Base-by-base conservation (phyloP, 1,140 invertebrate species). In the Andricus grossulariae region DNA sequence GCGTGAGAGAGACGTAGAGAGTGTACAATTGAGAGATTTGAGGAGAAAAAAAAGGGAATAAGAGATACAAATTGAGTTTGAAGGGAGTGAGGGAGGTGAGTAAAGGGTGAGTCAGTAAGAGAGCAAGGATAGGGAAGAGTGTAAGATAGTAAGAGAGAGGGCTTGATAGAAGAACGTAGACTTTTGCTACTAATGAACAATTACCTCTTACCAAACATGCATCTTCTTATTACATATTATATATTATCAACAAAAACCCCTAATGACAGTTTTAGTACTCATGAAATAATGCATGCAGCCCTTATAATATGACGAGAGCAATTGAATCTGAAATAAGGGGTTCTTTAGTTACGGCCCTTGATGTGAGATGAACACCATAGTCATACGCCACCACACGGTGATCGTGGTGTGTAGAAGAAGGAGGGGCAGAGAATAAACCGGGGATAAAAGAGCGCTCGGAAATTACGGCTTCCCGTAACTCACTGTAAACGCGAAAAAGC, bases 391-490 rank as follows among this genome's bases (percentile, higher is more conserved):
- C 8, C n/a, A 66, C 11, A 16, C 49, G 18, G 21, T 55, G 11
- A 11, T 50, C 45, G 2, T 16, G 60, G 21, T 18, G 50, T 55
- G 74, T 72, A 15, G 39, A 66, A 32, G 71, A 25, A 78, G 66
- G 19, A 25, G 74, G 45, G 76, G 52, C 45, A 71, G 55, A 54
- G 57, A 60, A 75, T 83, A 80, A 77, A 80, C 76, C 74, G 74
- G 60, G 57, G 82, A 79, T 82, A 84, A 85, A 84, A 83, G 80
- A 83, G 77, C 74, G 78, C 49, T 75, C 71, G 54, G 77, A 81
- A 83, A 85, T 85, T 85, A 85, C 79, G 82, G 77, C 76, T 73
- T 82, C 25, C 60, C 84, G 82, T 83, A 83, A 85, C 81, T 85
- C 79, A 76, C 78, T 76, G 77, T 85, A 82, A 81, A 79, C 74